A percentile compares a stretch with the other conserved stretches of the same genome.
phyloP scores from a whole-genome alignment of 1,140 invertebrate species.

The Batillaria attramentaria region DNA sequence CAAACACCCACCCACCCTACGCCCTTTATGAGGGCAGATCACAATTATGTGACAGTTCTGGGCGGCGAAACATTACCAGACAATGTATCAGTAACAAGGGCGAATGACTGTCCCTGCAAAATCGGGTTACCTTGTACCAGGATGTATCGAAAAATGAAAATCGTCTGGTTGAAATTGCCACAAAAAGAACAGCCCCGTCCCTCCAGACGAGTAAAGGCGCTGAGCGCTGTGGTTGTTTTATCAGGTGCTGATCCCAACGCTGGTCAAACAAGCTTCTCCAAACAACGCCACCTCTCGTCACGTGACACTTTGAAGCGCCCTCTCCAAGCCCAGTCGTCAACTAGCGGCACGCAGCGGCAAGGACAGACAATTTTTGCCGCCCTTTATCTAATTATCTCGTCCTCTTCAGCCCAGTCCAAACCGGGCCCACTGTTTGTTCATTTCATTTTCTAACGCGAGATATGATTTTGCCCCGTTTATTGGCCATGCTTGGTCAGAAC shows the following conservation, averaged over 20 bases:
- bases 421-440: conserved; percentile 38
- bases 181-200: not conserved
- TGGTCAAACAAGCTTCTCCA: conserved; percentile 22
- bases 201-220: not conserved
- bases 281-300: conserved; percentile 14
- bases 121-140: too few species aligned
- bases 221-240: conserved; percentile 26
- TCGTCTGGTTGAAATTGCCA: too few species aligned
- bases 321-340: not conserved
- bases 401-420: conserved; percentile 34
- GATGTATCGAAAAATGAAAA: too few species aligned
- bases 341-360: not conserved
- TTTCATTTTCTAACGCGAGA: conserved; percentile 38
- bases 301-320: not conserved
- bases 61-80: too few species aligned
- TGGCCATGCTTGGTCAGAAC: conserved; percentile 19
- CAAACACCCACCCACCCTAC: too few species aligned
- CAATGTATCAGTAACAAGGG: too few species aligned
- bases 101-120: too few species aligned
- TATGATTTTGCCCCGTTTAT: conserved; percentile 43
- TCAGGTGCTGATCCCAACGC: conserved; percentile 32
- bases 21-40: too few species aligned
- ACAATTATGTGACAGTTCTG: too few species aligned
- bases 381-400: conserved; percentile 38
- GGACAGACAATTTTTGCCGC: conserved; percentile 27